Evolutionary conservation across 2,113 vertebrate genomes (phyloP), one percentile per base, ranked within the genome.

Genomic region (Melanerpes aurifrons): DNA sequence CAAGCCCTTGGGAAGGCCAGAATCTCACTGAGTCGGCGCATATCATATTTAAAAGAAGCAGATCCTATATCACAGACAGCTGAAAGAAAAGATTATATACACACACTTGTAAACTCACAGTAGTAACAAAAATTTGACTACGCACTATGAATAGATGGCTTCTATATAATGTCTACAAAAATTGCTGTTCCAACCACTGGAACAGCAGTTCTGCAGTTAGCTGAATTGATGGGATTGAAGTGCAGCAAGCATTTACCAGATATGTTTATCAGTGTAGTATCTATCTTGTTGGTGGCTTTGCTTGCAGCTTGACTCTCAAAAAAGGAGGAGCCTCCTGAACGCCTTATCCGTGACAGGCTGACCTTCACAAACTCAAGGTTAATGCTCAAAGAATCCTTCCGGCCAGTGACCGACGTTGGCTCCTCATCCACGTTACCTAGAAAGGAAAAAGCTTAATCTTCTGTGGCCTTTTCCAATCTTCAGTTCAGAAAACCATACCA

Each of bases 351-450:
- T 47, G 99, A 99, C 80, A 99, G 95, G 92, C 99, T 99, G 97
- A 99, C 99, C 96, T 99, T 99, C 31, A 99, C 99, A 92, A 99
- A 99, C 96, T 99, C 99, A 66, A 99, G 98, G 94, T 99, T 99
- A 94, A 99, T 99, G 85, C 99, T 99, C 74, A 99, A 95, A 58
- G 99, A 99, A 96, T 99, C 99, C 95, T 99, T 99, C n/a, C 99
- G 98, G 76, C 99, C 99, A 0, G 99, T 99, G 69, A 99, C 99
- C 0, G 99, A 99, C 17, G 99, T 98, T 3, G 98, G 98, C 89
- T 99, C 99, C 92, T 99, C 99, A 35, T 99, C 99, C 29, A 99
- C 98, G 3, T 98, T 98, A 70, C 99, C 99, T 99, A 70, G 37
- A 91, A 89, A 57, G 25, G 28, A 68, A 31, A 56, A 35, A 37